Conservation (phyloP, 2,113 vertebrate species). For the Erythrocebus patas region DNA sequence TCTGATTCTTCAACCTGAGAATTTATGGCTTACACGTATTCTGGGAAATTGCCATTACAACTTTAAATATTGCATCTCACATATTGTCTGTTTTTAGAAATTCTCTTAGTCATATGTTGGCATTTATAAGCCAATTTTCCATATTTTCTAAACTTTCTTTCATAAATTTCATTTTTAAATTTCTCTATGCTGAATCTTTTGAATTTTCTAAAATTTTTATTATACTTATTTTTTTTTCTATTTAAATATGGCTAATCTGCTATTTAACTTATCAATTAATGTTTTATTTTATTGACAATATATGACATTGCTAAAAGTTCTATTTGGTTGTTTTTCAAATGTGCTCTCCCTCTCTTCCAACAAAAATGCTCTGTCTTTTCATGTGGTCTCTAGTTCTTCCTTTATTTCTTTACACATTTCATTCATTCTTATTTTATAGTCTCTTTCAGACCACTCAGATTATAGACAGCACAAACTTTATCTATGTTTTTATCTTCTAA, state of each 20-base stretch:
- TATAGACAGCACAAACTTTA: not conserved
- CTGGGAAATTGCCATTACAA: not conserved
- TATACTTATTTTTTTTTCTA: not conserved
- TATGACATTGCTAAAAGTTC: not conserved
- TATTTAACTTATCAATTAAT: not conserved
- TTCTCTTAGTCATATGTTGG: not conserved
- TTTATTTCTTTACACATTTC: not conserved
- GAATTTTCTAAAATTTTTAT: not conserved
- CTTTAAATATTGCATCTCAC: not conserved
- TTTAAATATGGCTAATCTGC: not conserved
- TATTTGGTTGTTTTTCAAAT: not conserved
- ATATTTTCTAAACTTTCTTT: not conserved
- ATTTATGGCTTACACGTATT: not conserved
- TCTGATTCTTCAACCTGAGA: not conserved
- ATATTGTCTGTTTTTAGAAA: not conserved
- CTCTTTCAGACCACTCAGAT: not conserved
- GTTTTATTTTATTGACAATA: not conserved
- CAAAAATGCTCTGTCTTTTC: not conserved
- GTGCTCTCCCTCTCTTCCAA: not conserved
- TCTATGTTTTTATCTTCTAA: not conserved
- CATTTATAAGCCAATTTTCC: not conserved
- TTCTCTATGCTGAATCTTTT: not conserved
- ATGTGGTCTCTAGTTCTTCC: not conserved
- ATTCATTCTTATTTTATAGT: not conserved
- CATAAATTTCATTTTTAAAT: not conserved